Base-by-base conservation (phyloP, 2,113 vertebrate genomes). In the Odocoileus hemionus region DNA sequence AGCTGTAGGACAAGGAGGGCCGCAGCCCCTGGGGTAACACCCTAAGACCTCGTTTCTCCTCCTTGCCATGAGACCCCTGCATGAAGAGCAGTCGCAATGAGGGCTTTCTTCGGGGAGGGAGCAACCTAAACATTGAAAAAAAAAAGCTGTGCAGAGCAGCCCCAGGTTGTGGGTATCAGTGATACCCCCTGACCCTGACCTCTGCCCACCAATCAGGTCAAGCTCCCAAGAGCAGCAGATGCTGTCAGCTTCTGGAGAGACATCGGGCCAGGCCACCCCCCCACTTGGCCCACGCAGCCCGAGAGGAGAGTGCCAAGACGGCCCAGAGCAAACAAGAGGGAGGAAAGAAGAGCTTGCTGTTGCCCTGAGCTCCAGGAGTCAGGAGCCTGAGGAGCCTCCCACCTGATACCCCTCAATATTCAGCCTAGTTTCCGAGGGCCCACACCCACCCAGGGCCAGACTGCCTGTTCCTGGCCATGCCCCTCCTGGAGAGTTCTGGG, bases 261-360 rank as follows among this genome's bases (percentile, higher is more conserved):
- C 12, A 50, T 61, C 23, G 0, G 15, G 43, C 33, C 5, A 50
- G 33, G 57, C 54, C 45, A 30, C 9, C 15, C 28, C 5, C 21
- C 6, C 19, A 23, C 50, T 50, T 52, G 13, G 36, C 36, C 87
- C 16, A 21, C 1, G 64, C 28, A 57, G 26, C 16, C 25, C 0
- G 4, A 76, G 7, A n/a, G 12, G 39, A 36, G n/a, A 11, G 39
- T 1, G 2, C 58, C 12, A 2, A 5, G 17, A 23, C 0, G 1
- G 78, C 43, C 33, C 60, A 50, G 86, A 64, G 60, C 7, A 28
- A 61, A 50, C 47, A 15, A 28, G 23, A 45, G 17, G 36, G 60
- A 94, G 23, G 30, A 39, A 55, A 26, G 2, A 2, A 2, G 30
- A 82, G 30, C 50, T 19, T 17, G 8, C 47, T 25, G 3, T 6